A percentile compares a stretch with the other conserved stretches of the same genome.
phyloP scores from a whole-genome alignment of 2,888 invertebrate genomes.

The Tetragonisca angustula region DNA sequence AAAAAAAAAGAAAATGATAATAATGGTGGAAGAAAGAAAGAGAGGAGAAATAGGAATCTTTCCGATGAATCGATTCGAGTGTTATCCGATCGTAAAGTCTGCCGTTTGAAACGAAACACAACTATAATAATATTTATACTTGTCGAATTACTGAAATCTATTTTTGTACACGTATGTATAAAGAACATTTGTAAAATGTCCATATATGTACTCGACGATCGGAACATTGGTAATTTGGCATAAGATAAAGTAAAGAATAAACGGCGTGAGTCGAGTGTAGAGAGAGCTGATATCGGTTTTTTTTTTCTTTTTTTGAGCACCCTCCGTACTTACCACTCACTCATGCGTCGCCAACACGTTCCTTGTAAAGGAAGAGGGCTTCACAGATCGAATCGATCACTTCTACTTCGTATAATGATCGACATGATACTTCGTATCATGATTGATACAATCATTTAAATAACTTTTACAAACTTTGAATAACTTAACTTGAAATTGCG shows the following conservation, averaged over 20 bases:
- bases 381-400: conserved; percentile 73
- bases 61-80: conserved; percentile 15
- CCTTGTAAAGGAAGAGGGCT: conserved; percentile 79
- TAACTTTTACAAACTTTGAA: too few species aligned
- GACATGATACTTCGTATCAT: neutral
- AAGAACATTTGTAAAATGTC: conserved; percentile 7
- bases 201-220: conserved; percentile 56
- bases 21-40: conserved; percentile 28
- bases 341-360: conserved; percentile 81
- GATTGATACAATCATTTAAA: too few species aligned
- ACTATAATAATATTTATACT: neutral
- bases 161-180: neutral
- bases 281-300: conserved; percentile 75
- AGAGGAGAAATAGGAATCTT: conserved; percentile 28
- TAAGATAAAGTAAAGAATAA: conserved; percentile 62
- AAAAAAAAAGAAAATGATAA: conserved; percentile 48
- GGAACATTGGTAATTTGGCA: conserved; percentile 40
- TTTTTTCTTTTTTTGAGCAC: conserved; percentile 68
- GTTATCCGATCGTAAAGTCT: conserved; percentile 46
- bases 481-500: neutral
- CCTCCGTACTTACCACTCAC: conserved; percentile 83
- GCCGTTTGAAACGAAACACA: neutral
- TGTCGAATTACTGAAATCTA: neutral
- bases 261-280: conserved; percentile 77
- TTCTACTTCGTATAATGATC: conserved; percentile 23